A percentile compares a stretch with the other conserved stretches of the same genome.
Conservation (phyloP, 1,140 invertebrate species). For the Caenorhabditis briggsae region DNA sequence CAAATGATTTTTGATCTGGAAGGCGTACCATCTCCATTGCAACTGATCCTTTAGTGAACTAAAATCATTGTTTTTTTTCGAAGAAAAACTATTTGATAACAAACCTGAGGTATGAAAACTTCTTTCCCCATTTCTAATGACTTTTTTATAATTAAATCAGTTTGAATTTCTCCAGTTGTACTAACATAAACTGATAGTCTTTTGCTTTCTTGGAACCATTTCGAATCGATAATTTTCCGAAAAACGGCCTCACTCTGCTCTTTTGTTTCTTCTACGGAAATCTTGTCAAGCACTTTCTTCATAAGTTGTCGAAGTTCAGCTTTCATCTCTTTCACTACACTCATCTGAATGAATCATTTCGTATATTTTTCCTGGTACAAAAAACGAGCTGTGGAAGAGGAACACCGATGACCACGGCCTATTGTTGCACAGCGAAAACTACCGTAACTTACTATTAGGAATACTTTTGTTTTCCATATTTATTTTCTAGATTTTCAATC, state of each 20-base stretch:
- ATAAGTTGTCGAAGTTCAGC: constrained; percentile 19
- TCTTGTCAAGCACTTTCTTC: not conserved
- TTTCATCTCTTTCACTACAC: not conserved
- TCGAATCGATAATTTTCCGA: not conserved
- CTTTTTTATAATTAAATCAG: constrained; percentile 32
- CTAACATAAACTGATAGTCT: constrained; percentile 48
- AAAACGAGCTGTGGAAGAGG: no score
- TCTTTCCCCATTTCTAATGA: constrained; percentile 28
- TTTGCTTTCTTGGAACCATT: constrained; percentile 17
- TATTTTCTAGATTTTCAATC: no score
- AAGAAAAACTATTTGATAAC: not conserved
- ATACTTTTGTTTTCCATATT: no score
- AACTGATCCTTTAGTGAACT: constrained; percentile 40
- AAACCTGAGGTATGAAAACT: constrained; percentile 55
- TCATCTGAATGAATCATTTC: not conserved
- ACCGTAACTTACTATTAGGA: no score
- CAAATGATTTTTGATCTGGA: constrained; percentile 29
- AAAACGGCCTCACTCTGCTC: not conserved
- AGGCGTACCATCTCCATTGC: constrained; percentile 44
- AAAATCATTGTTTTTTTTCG: not conserved
- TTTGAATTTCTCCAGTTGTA: constrained; percentile 52
- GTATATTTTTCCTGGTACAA: no score
- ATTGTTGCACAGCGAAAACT: no score
- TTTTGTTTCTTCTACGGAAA: not conserved
- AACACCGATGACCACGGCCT: no score